phyloP scores from a whole-genome alignment of 2,797 vertebrate species.

The Falco concolor region DNA sequence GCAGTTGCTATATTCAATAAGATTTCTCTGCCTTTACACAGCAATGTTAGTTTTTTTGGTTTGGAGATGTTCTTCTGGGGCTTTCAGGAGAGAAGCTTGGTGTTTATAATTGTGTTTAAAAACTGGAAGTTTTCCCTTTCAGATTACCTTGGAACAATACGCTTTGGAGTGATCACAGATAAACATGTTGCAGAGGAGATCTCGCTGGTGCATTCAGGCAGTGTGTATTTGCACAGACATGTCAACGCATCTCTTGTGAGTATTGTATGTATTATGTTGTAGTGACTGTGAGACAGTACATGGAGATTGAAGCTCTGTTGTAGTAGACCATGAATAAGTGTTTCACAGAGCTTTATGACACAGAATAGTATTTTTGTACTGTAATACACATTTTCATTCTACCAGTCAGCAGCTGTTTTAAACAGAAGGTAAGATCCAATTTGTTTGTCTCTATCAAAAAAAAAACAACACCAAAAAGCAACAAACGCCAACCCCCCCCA shows the following conservation, averaged over 20 bases:
- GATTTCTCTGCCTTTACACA: background rate
- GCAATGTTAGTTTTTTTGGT: background rate
- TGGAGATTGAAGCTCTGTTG: background rate
- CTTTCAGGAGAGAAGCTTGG: background rate
- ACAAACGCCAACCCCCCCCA: background rate
- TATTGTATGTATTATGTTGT: background rate
- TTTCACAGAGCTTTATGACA: background rate
- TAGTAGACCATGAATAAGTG: background rate
- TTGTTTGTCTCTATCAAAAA: background rate
- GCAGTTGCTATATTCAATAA: background rate
- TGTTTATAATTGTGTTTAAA: background rate
- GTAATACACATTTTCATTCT: background rate
- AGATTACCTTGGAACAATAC: constrained; percentile 89
- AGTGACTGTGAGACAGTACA: background rate
- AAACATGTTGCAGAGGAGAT: constrained; percentile 83
- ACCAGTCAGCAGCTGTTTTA: background rate
- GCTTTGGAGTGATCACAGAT: constrained; percentile 91
- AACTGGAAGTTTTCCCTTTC: constrained; percentile 37
- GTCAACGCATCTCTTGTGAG: constrained; percentile 91
- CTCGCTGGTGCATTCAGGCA: constrained; percentile 81
- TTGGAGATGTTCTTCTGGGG: background rate
- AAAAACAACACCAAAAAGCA: background rate
- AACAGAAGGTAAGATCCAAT: background rate
- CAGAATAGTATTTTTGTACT: background rate
- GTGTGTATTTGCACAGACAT: constrained; percentile 88